Conservation (phyloP, 2,113 vertebrate genomes). For the Chitala chitala region DNA sequence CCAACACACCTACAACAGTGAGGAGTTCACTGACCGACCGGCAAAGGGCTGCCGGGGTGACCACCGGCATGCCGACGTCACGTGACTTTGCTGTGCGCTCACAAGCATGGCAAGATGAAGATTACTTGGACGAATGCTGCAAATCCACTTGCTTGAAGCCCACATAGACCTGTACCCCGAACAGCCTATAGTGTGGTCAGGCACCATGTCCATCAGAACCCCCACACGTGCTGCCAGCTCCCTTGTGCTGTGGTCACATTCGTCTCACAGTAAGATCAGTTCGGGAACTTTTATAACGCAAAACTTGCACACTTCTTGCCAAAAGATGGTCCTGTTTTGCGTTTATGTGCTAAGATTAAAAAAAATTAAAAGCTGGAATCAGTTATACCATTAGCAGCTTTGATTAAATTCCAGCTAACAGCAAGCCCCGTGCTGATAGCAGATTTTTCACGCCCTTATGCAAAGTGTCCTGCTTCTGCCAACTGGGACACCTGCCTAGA, state of each 20-base stretch:
- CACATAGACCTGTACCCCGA: background rate
- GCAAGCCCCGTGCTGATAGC: conserved; percentile 7
- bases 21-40: conserved; percentile 4
- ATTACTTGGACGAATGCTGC: too few relatives aligned
- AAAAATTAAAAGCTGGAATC: background rate
- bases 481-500: conserved; percentile 17
- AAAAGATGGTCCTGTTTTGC: background rate
- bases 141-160: too few relatives aligned
- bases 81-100: background rate
- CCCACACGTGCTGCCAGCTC: background rate
- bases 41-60: background rate
- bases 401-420: conserved; percentile 1
- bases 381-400: conserved; percentile 8
- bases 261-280: background rate
- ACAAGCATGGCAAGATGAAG: background rate
- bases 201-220: background rate
- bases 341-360: background rate
- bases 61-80: background rate
- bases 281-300: background rate
- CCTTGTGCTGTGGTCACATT: background rate
- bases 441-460: conserved; percentile 14
- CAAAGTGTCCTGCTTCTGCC: conserved; percentile 6
- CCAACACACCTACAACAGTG: background rate
- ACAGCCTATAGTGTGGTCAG: background rate
- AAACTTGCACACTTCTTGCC: background rate